Evolutionary conservation across 2,888 invertebrate genomes (phyloP), one percentile per base, ranked within the genome.

Genomic region (Lasioglossum marginatum): DNA sequence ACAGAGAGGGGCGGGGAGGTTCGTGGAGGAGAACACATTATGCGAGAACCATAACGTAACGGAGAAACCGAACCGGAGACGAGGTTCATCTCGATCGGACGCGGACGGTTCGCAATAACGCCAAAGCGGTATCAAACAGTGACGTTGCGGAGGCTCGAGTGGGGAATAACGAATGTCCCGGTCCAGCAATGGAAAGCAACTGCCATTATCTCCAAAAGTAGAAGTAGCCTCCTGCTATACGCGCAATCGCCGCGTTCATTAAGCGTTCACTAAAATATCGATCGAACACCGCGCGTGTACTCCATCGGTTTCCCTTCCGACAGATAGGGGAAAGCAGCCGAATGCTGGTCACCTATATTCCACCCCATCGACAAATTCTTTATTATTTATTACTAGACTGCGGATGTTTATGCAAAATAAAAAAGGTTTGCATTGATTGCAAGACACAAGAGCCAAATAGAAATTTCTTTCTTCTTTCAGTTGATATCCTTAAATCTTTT

Each of bases 161-260:
- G 87, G 85, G 87, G 89, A 89, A 88, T 90, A 90, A 92, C 88
- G 90, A 87, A 87, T 60, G 81, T 81, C 34, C 60, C 76, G 79
- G 75, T 89, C 88, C 86, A 76, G 81, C 85, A 88, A 89, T 92
- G 90, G 90, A 92, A 82, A 89, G 83, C 85, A 88, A 75, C 83
- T 90, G 88, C 91, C 92, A 91, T 92, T 91, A 92, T 87, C 87
- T 86, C 92, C 92, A 91, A 90, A 91, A 89, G 77, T 85, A 91
- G 92, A 91, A 92, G 86, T 85, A 77, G 82, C 77, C 78, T 86
- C 66, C 23, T 34, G 34, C 6, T 80, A 70, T 70, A 71, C 76
- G 75, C 71, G 83, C 83, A 81, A 86, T 71, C 81, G 77, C 60
- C 16, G n/a, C 83, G 82, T 91, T 91, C 91, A 87, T 92, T 91